These are phyloP conservation scores for Leucopsar rothschildi DNA, from an alignment of 2,113 vertebrate genomes.

Conservation along the genomic window DNA sequence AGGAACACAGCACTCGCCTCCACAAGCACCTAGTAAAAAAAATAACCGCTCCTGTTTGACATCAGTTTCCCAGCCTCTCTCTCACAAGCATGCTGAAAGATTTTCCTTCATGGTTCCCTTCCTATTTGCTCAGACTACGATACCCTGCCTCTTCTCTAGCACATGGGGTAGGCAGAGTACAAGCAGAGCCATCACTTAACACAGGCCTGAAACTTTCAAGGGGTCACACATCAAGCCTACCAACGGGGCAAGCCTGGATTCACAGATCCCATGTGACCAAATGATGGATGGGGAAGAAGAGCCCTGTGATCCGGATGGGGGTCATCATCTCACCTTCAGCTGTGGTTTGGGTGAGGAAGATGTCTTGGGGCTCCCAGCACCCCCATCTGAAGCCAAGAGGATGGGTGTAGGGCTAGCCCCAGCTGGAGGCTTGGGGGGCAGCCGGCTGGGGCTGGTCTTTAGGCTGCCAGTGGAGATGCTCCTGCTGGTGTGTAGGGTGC, in stretches of 20 bases:
- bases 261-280: accelerated
- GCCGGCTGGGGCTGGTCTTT: slow-evolving; percentile 13
- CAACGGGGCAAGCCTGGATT: not conserved
- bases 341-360: slow-evolving; percentile 70
- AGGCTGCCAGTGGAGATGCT: slow-evolving; percentile 16
- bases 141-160: not conserved
- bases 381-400: slow-evolving; percentile 39
- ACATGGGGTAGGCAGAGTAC: not conserved
- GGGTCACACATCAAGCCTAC: not conserved
- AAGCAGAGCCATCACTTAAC: not conserved
- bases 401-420: slow-evolving; percentile 57
- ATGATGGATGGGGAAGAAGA: not conserved
- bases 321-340: slow-evolving; percentile 69
- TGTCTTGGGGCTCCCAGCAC: not conserved
- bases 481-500: not conserved
- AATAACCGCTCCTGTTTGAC: not conserved
- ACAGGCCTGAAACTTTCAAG: not conserved
- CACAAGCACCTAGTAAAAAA: not conserved
- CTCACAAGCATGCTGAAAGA: not conserved
- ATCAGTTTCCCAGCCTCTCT: not conserved
- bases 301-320: not conserved
- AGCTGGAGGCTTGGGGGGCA: slow-evolving; percentile 47
- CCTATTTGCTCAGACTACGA: not conserved
- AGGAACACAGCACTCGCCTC: not conserved
- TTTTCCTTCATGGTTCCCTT: not conserved